A percentile compares a stretch with the other conserved stretches of the same genome.
Conservation (phyloP, 2,888 invertebrate genomes). For the Ashinkailepas kermadecensis region DNA sequence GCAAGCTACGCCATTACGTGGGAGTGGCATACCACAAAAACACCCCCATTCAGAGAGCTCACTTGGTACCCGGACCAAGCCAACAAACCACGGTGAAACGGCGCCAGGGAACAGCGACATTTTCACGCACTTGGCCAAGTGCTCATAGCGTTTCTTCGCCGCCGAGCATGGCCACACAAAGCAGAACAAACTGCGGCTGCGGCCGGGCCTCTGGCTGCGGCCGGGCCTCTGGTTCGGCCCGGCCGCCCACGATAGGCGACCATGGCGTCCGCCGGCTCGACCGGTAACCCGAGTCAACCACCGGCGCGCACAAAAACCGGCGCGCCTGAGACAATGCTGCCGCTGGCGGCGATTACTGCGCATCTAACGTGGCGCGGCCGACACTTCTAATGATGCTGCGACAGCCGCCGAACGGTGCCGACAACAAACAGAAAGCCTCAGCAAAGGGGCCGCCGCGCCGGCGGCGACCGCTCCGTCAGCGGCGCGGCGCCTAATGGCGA, state of each 20-base stretch:
- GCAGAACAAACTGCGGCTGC: background rate
- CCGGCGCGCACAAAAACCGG: background rate
- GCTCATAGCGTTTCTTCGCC: too few species aligned
- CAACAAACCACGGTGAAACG: too few species aligned
- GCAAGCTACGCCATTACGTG: too few species aligned
- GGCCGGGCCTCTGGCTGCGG: background rate
- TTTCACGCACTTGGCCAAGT: background rate
- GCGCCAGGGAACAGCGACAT: background rate
- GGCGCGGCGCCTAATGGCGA: background rate
- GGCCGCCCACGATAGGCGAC: background rate
- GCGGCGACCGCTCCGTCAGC: background rate
- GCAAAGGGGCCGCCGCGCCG: background rate
- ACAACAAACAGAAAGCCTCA: constrained; percentile 5
- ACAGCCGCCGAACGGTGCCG: background rate
- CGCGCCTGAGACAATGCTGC: constrained; percentile 12
- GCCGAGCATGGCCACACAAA: background rate
- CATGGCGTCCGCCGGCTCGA: background rate
- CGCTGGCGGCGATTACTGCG: background rate
- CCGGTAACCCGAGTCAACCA: background rate
- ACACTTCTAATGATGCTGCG: background rate
- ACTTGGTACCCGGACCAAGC: too few species aligned
- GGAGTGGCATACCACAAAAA: too few species aligned
- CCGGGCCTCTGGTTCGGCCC: background rate
- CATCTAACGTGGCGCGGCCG: background rate
- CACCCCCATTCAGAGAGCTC: too few species aligned